A percentile compares a stretch with the other conserved stretches of the same genome.
These are phyloP conservation scores for Pollimyrus isidori DNA, from an alignment of 2,113 vertebrate genomes.

Conservation along the genomic window DNA sequence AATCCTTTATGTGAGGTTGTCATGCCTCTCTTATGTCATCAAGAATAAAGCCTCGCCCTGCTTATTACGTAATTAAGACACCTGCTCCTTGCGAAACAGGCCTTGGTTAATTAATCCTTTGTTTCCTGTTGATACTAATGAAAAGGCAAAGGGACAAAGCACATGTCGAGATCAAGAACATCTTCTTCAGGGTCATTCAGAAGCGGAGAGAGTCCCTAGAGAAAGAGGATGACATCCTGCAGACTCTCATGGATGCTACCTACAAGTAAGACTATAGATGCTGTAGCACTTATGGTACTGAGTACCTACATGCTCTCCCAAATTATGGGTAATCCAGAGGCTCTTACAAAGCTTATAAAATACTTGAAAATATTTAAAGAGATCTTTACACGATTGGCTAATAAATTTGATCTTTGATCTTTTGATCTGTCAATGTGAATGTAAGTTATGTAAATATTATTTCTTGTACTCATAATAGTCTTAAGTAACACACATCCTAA, in stretches of 20 bases:
- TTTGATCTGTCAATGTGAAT: not conserved
- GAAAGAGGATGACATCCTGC: conserved; percentile 82
- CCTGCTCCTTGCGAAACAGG: not conserved
- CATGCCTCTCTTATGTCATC: not conserved
- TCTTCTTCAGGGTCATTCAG: conserved; percentile 86
- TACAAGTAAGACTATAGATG: conserved; percentile 74
- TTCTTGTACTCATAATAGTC: not conserved
- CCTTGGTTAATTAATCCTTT: not conserved
- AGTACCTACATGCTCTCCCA: not conserved
- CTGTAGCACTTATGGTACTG: not conserved
- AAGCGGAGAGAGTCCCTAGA: conserved; percentile 72
- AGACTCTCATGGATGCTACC: conserved; percentile 85
- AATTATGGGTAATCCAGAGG: not conserved
- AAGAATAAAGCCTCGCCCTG: not conserved
- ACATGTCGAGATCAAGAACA: conserved; percentile 82
- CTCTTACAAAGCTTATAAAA: not conserved
- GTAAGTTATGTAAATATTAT: not conserved
- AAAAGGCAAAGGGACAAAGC: conserved; percentile 80
- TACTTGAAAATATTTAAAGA: not conserved
- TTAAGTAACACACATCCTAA: not conserved
- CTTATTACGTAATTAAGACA: not conserved
- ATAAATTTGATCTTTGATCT: not conserved
- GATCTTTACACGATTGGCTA: not conserved
- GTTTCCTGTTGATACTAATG: conserved; percentile 3
- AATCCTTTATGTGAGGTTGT: not conserved